Percentiles rank a stretch among this genome's conserved stretches.
Conservation (phyloP, 1,140 invertebrate genomes). For the Diploscapter pachys region DNA sequence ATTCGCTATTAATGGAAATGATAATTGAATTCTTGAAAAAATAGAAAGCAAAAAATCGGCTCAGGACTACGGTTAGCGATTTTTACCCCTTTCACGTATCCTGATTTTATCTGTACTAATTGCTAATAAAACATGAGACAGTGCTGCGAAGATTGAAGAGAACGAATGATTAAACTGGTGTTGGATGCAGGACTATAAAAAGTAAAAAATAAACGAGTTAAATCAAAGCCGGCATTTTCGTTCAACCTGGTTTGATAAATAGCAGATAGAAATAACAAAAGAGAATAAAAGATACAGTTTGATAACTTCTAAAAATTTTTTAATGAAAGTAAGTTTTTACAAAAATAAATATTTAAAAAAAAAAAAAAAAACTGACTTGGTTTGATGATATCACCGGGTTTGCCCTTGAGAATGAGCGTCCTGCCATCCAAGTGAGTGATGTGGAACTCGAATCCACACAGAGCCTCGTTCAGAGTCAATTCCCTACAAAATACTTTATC, state of each 20-base stretch:
- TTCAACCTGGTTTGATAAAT: background rate
- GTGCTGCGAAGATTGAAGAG: background rate
- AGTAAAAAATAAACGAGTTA: background rate
- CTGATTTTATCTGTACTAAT: no score
- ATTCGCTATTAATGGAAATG: background rate
- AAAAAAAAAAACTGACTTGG: slow-evolving; percentile 60
- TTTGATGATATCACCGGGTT: slow-evolving; percentile 73
- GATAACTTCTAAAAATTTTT: background rate
- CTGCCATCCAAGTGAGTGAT: slow-evolving; percentile 80
- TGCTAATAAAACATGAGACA: no score
- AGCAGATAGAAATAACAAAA: background rate
- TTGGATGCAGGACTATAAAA: background rate
- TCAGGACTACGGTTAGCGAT: background rate
- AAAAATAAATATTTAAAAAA: background rate
- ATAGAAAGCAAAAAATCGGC: background rate
- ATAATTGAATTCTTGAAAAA: background rate
- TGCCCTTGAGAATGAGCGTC: slow-evolving; percentile 71
- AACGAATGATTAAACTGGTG: background rate
- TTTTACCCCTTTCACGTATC: background rate
- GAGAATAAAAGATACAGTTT: background rate
- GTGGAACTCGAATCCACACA: slow-evolving; percentile 65
- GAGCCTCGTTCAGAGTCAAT: slow-evolving; percentile 63
- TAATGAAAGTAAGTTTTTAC: background rate
- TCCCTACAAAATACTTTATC: slow-evolving; percentile 51
- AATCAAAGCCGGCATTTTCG: no score